phyloP scores from a whole-genome alignment of 1,140 invertebrate species.

The Ectropis grisescens region DNA sequence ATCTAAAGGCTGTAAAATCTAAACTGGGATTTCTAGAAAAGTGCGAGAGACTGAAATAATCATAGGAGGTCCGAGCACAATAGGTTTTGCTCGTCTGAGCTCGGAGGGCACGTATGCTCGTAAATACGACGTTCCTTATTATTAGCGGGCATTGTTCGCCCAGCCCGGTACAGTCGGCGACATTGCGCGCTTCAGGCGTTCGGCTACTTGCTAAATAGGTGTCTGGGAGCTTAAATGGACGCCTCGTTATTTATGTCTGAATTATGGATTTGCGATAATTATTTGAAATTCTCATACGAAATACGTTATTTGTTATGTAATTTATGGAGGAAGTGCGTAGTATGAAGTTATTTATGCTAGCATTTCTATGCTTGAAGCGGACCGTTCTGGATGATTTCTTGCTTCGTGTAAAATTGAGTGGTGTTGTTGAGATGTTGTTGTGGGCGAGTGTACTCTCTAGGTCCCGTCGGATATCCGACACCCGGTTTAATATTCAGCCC shows the following conservation, averaged over 20 bases:
- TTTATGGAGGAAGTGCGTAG: no score
- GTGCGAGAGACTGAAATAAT: slow-evolving; percentile 57
- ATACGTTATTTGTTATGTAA: no score
- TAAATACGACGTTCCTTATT: slow-evolving; percentile 67
- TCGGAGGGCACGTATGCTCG: slow-evolving; percentile 62
- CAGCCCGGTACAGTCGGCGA: slow-evolving; percentile 44
- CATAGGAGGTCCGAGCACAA: slow-evolving; percentile 67
- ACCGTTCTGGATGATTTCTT: no score
- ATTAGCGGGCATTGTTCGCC: slow-evolving; percentile 64
- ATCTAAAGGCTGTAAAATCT: slow-evolving; percentile 37
- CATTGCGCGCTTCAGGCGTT: slow-evolving; percentile 1
- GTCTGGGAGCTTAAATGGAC: no score
- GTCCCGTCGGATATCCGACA: slow-evolving; percentile 55
- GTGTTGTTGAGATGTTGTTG: no score
- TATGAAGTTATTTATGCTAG: no score
- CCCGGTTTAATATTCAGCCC: slow-evolving; percentile 47
- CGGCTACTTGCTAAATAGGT: no score
- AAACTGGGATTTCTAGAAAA: slow-evolving; percentile 51
- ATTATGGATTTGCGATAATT: no score
- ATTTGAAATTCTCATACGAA: no score
- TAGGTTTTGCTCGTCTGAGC: slow-evolving; percentile 54
- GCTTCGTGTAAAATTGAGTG: no score
- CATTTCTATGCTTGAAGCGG: no score
- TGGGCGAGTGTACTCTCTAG: slow-evolving; percentile 37
- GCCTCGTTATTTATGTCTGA: no score